Base-by-base conservation (phyloP, 64 coral and sea anemone genomes). In the Dendrophyllia cribrosa region DNA sequence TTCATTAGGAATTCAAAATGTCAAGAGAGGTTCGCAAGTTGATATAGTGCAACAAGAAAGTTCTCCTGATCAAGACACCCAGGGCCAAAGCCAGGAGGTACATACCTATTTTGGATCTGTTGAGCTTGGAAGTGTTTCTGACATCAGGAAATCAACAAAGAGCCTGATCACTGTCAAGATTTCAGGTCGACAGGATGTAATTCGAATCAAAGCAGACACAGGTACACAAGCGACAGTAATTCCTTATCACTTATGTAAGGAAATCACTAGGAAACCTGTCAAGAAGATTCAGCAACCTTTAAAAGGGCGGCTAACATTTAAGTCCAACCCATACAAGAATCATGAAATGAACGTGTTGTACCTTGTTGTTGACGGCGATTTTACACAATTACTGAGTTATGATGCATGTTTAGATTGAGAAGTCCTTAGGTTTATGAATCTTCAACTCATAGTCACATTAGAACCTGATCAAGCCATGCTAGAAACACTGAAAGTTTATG, bases 371-470 rank as follows among this genome's bases (percentile, higher is more conserved):
- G 14, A 83, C 62, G 86, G 85, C 64, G 64, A 88, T 56, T 89
- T 83, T 83, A 89, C 86, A 43, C 86, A 65, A 45, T 67, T 94
- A n/a, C 53, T 94, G 66, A 52, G 92, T 58, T 95, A 87, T 90
- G 87, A 90, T 79, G 88, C 88, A 0, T 90, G 88, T 51, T 50
- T 90, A 2, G 88, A 90, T 59, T 52, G 80, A 67, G 65, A 90
- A 56, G 88, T 90, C 45, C 63, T 90, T 11, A 10, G 70, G 51
- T 79, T 71, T 68, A 90, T 81, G 75, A 80, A 90, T 59, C 51
- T 90, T 0, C 5, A 79, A 49, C 67, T 90, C 19, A 63, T 90
- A 74, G 25, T 21, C 56, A 55, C 66, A 26, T 20, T 67, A 72
- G 72, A 16, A 10, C 15, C 45, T 48, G 19, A 51, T 4, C 45